phyloP scores from a whole-genome alignment of 2,888 invertebrate genomes.

The Pseudococcus viburni region DNA sequence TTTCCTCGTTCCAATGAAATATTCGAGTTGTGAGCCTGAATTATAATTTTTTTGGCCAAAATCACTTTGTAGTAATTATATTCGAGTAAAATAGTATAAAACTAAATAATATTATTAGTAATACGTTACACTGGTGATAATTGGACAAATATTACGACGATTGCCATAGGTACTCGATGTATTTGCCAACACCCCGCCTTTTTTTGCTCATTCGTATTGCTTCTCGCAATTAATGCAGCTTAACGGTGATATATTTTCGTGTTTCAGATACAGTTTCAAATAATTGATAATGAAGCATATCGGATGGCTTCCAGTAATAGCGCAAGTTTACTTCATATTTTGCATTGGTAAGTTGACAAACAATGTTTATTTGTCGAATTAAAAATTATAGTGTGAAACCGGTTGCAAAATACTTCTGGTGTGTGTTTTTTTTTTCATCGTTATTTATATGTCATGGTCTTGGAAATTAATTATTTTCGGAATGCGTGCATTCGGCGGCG shows the following conservation, averaged over 20 bases:
- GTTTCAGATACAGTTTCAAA: slow-evolving; percentile 40
- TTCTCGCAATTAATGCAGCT: slow-evolving; percentile 19
- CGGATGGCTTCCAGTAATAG: slow-evolving; percentile 64
- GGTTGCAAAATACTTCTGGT: slow-evolving; percentile 47
- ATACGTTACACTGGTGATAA: neutral
- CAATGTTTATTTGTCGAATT: slow-evolving; percentile 49
- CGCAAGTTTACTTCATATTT: slow-evolving; percentile 61
- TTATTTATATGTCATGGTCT: slow-evolving; percentile 39
- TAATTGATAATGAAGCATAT: slow-evolving; percentile 63
- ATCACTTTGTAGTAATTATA: too few relatives aligned
- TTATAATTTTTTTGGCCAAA: too few relatives aligned
- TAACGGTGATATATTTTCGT: slow-evolving; percentile 12
- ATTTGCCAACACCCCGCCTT: slow-evolving; percentile 16
- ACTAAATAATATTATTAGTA: neutral
- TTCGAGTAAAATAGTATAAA: too few relatives aligned
- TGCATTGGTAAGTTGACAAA: slow-evolving; percentile 60
- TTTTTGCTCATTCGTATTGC: neutral
- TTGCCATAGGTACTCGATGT: neutral
- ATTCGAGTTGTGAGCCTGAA: too few relatives aligned
- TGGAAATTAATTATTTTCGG: slow-evolving; percentile 44
- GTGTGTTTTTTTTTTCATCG: neutral
- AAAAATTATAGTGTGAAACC: slow-evolving; percentile 39
- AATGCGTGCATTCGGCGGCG: slow-evolving; percentile 34
- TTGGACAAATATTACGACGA: slow-evolving; percentile 6
- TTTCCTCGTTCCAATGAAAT: too few relatives aligned